These are phyloP conservation scores for Simalia tracyae DNA, from an alignment of 2,797 vertebrate species.

Conservation along the genomic window DNA sequence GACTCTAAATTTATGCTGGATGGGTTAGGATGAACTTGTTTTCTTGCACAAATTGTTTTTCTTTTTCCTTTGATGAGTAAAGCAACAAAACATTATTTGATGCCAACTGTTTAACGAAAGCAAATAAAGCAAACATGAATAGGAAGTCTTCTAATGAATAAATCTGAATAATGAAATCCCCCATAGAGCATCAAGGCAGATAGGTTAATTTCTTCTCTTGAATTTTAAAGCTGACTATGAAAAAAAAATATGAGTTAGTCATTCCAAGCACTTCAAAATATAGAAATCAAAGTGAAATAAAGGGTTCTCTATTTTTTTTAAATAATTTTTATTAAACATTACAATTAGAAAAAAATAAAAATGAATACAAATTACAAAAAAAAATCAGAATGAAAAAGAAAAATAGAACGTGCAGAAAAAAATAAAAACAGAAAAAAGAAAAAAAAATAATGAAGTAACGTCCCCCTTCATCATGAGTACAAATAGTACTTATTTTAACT, in stretches of 20 bases:
- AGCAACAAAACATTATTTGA: slow-evolving; percentile 51
- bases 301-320: background rate
- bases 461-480: too few relatives aligned
- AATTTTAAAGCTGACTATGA: slow-evolving; percentile 64
- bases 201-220: slow-evolving; percentile 73
- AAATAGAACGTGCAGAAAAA: too few relatives aligned
- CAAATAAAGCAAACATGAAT: slow-evolving; percentile 67
- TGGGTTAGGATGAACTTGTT: slow-evolving; percentile 46
- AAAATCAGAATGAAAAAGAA: too few relatives aligned
- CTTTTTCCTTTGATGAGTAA: slow-evolving; percentile 28
- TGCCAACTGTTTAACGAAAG: slow-evolving; percentile 69
- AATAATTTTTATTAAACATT: too few relatives aligned
- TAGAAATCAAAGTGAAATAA: slow-evolving; percentile 41
- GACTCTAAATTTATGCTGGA: slow-evolving; percentile 15
- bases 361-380: too few relatives aligned
- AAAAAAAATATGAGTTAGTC: slow-evolving; percentile 46
- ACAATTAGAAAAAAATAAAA: too few relatives aligned
- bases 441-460: too few relatives aligned
- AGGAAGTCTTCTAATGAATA: slow-evolving; percentile 71
- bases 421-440: too few relatives aligned
- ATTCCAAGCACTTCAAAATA: slow-evolving; percentile 57
- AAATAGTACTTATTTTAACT: too few relatives aligned
- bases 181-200: slow-evolving; percentile 56
- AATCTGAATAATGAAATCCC: slow-evolving; percentile 73
- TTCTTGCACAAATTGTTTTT: slow-evolving; percentile 35